Conservation (phyloP, 2,113 vertebrate genomes). For the Plecotus auritus region DNA sequence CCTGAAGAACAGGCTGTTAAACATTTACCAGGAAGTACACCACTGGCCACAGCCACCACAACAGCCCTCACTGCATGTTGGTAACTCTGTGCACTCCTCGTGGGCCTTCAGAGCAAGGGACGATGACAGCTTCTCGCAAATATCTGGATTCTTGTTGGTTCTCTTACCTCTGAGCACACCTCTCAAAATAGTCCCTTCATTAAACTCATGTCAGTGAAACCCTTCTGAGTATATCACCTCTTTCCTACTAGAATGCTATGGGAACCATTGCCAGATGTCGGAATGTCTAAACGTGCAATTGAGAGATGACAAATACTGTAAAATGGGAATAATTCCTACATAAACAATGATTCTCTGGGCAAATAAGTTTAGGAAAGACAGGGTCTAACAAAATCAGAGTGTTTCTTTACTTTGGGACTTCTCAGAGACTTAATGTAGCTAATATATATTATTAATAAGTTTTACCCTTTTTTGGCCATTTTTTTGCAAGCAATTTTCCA, state of each 20-base stretch:
- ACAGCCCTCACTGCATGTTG: neutral
- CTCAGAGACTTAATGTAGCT: neutral
- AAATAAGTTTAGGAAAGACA: neutral
- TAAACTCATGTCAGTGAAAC: neutral
- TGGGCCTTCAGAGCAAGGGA: neutral
- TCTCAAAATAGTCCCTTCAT: neutral
- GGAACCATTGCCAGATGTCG: neutral
- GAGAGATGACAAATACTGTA: neutral
- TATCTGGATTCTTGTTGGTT: neutral
- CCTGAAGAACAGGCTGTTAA: neutral
- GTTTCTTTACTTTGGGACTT: neutral
- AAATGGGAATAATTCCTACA: neutral
- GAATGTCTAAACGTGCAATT: neutral
- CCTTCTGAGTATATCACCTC: neutral
- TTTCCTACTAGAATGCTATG: neutral
- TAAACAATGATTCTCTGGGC: neutral
- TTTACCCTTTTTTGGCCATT: neutral
- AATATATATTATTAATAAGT: neutral
- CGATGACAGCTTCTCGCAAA: neutral
- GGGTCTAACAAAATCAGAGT: neutral
- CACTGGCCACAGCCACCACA: neutral
- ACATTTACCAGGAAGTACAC: neutral
- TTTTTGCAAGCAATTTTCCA: constrained; percentile 6
- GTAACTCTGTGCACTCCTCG: neutral
- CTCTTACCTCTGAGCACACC: neutral